phyloP scores from a whole-genome alignment of 2,888 invertebrate species.

The Hirtodrosophila histrioides region DNA sequence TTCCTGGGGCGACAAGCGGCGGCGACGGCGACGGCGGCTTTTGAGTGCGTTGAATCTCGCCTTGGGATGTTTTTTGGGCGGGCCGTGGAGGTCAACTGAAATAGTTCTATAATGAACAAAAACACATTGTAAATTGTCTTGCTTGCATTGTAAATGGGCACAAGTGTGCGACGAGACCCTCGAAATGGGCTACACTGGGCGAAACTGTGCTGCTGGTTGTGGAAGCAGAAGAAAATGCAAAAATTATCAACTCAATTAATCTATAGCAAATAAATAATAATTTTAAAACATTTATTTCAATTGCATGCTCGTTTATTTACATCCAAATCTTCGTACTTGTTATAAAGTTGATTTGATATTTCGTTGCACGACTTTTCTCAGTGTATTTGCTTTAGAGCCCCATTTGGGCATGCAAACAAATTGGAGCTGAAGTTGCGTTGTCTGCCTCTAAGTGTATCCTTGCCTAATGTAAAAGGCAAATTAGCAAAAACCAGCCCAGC shows the following conservation, averaged over 20 bases:
- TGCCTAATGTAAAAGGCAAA: conserved; percentile 68
- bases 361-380: neutral
- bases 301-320: no score
- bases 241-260: no score
- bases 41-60: conserved; percentile 68
- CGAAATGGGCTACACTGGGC: conserved; percentile 41
- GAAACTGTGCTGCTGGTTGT: conserved; percentile 18
- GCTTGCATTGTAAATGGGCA: conserved; percentile 68
- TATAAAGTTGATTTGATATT: no score
- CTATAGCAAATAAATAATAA: no score
- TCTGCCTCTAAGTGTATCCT: conserved; percentile 35
- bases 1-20: conserved; percentile 70
- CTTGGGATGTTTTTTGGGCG: conserved; percentile 54
- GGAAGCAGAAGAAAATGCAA: no score
- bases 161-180: conserved; percentile 58
- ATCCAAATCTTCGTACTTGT: no score
- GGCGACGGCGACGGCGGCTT: conserved; percentile 43
- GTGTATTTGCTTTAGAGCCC: conserved; percentile 13
- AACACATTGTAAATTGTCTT: conserved; percentile 80
- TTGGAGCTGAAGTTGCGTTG: conserved; percentile 2
- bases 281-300: no score
- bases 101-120: conserved; percentile 78
- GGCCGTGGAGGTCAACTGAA: conserved; percentile 68
- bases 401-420: conserved; percentile 35
- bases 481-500: conserved; percentile 76